Conservation (phyloP, 2,113 vertebrate species). For the Pantherophis guttatus region DNA sequence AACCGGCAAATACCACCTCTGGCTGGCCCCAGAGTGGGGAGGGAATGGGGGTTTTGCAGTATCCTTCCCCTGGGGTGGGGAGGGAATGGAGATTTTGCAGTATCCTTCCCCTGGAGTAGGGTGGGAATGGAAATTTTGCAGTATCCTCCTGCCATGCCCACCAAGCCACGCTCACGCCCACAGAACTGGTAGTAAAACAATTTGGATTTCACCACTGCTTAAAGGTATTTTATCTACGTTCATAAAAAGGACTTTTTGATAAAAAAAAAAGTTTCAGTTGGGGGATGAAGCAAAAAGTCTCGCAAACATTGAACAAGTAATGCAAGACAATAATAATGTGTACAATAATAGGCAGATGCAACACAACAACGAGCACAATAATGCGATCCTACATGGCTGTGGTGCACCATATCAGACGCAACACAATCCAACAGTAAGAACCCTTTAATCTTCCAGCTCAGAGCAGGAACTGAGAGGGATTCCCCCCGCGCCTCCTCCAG, state of each 20-base stretch:
- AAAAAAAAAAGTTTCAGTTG: background rate
- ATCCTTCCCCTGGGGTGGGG: too few relatives aligned
- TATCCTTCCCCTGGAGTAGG: too few relatives aligned
- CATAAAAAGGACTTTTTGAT: background rate
- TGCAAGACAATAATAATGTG: background rate
- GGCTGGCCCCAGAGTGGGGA: too few relatives aligned
- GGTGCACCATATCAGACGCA: background rate
- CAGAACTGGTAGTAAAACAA: too few relatives aligned
- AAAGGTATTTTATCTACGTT: background rate
- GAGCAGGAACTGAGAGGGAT: background rate
- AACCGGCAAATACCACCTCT: too few relatives aligned
- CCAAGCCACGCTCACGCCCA: too few relatives aligned
- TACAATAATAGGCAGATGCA: background rate
- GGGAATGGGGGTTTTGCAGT: too few relatives aligned
- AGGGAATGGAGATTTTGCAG: too few relatives aligned
- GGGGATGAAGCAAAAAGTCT: background rate
- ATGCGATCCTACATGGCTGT: background rate
- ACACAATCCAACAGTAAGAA: background rate
- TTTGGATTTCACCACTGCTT: background rate
- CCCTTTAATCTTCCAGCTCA: background rate
- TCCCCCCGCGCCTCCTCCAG: background rate
- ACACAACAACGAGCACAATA: background rate
- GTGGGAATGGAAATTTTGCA: too few relatives aligned
- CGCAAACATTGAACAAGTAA: background rate
- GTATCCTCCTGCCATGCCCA: too few relatives aligned